A percentile compares a stretch with the other conserved stretches of the same genome.
Evolutionary conservation across 2,797 vertebrate genomes (phyloP).

Genomic region (Anolis apletophallus): DNA sequence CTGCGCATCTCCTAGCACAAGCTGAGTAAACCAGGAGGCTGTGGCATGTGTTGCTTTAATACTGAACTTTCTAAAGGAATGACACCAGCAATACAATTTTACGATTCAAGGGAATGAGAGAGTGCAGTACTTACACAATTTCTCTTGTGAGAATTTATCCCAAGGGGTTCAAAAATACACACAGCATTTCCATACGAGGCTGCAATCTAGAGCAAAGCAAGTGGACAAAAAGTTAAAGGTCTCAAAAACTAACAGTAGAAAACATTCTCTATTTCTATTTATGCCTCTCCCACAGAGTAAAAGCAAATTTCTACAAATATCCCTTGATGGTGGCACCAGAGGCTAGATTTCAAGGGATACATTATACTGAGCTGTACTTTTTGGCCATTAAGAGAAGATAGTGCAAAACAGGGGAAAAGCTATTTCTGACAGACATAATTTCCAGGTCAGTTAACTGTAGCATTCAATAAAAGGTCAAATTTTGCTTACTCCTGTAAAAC

Average conservation of each 20-base stretch:
- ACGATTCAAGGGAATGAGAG: neutral
- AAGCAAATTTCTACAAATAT: conserved; percentile 9
- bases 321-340: neutral
- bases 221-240: conserved; percentile 62
- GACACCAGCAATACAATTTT: conserved; percentile 10
- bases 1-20: no score
- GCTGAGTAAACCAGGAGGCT: neutral
- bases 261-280: neutral
- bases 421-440: neutral
- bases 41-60: no score
- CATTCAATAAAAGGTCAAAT: conserved; percentile 25
- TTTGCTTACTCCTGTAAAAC: conserved; percentile 9
- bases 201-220: conserved; percentile 87
- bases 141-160: conserved; percentile 89
- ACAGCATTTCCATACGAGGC: conserved; percentile 98
- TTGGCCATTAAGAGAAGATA: neutral
- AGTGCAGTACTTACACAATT: conserved; percentile 81
- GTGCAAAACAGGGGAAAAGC: neutral
- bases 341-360: neutral
- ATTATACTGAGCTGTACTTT: neutral
- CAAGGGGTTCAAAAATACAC: conserved; percentile 96
- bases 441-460: conserved; percentile 31
- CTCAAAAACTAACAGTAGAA: conserved; percentile 19
- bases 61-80: neutral
- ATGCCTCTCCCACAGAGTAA: conserved; percentile 16